Conservation (phyloP, 1,140 invertebrate genomes). For the Schlechtendalia chinensis region DNA sequence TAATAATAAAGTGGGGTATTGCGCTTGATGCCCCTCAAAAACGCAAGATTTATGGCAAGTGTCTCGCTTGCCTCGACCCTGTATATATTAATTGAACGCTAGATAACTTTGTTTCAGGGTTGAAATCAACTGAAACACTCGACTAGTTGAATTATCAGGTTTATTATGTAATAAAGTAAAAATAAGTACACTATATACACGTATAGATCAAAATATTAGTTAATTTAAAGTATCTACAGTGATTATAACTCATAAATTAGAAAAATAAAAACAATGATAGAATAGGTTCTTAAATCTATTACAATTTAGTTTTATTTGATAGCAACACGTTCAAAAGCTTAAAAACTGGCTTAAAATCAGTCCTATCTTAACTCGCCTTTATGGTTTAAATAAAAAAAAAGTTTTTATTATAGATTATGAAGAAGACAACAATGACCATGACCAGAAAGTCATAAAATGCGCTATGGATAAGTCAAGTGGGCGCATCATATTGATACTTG, state of each 20-base stretch:
- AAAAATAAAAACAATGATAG: not conserved
- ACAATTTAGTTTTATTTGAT: too few relatives aligned
- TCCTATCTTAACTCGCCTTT: too few relatives aligned
- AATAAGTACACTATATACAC: not conserved
- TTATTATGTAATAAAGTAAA: not conserved
- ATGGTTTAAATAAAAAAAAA: too few relatives aligned
- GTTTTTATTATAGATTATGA: too few relatives aligned
- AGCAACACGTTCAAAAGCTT: too few relatives aligned
- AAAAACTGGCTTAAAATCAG: too few relatives aligned
- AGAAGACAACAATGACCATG: not conserved
- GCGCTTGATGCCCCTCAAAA: too few relatives aligned
- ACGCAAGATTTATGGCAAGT: too few relatives aligned
- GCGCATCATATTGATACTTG: not conserved
- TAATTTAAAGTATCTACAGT: not conserved
- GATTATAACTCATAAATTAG: not conserved
- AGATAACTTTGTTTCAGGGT: not conserved
- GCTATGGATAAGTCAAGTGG: not conserved
- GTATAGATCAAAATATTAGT: not conserved
- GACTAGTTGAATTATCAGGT: not conserved
- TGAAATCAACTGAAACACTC: not conserved
- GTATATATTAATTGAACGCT: not conserved
- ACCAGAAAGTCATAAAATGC: conserved; percentile 1
- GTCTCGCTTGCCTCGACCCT: too few relatives aligned
- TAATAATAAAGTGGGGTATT: too few relatives aligned
- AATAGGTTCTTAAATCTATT: too few relatives aligned